Evolutionary conservation across 2,888 invertebrate species (phyloP).

Genomic region (Conistra vaccinii): DNA sequence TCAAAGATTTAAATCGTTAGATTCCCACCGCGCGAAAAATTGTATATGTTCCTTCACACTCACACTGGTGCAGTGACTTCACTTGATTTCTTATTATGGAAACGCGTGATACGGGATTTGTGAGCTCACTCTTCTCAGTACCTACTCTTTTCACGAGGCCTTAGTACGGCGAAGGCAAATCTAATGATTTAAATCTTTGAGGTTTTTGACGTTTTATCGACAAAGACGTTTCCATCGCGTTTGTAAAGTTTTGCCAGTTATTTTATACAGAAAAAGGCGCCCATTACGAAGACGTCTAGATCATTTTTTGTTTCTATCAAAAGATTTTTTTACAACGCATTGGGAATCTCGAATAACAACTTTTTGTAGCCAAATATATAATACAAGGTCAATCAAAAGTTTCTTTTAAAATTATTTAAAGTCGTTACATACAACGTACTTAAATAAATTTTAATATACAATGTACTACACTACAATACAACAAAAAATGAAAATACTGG

Average conservation of each 20-base stretch:
- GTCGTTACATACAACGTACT: not conserved
- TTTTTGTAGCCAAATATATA: not conserved
- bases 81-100: no score
- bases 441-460: not conserved
- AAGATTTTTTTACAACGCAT: not conserved
- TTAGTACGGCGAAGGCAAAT: not conserved
- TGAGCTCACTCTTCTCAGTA: no score
- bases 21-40: no score
- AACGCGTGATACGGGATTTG: not conserved
- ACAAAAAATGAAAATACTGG: no score
- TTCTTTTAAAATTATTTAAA: not conserved
- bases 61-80: not conserved
- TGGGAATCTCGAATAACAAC: not conserved
- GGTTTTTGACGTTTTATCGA: not conserved
- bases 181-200: no score
- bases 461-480: no score
- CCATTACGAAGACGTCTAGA: not conserved
- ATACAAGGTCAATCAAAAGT: not conserved
- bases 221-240: no score
- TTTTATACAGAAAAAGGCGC: not conserved
- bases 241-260: not conserved
- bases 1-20: no score
- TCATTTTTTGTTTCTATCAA: not conserved
- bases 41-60: not conserved
- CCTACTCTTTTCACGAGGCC: no score